Evolutionary conservation across 1,140 invertebrate species (phyloP).

Genomic region (Idris sp.): DNA sequence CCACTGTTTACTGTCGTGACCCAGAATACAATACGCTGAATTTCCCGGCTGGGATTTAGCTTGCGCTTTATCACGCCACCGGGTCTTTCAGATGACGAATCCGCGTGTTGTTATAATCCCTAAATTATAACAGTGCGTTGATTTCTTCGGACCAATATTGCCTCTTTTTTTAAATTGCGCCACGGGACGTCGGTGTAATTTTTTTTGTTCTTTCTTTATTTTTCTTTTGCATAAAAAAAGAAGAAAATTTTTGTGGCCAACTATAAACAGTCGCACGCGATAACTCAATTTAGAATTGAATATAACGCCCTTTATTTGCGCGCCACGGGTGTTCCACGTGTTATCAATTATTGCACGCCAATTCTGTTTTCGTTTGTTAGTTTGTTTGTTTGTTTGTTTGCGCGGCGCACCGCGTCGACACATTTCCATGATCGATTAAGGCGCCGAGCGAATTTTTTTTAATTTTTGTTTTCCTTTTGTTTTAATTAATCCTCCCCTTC

Average conservation of each 20-base stretch:
- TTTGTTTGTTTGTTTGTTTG: too few relatives aligned
- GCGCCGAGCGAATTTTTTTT: too few relatives aligned
- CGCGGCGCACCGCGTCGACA: too few relatives aligned
- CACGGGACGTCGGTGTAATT: slow-evolving; percentile 4
- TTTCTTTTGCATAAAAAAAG: slow-evolving; percentile 7
- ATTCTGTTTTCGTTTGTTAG: too few relatives aligned
- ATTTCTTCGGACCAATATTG: slow-evolving; percentile 12
- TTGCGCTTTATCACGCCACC: too few relatives aligned
- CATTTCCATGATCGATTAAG: neutral
- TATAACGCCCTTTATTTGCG: slow-evolving; percentile 9
- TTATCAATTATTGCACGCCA: slow-evolving; percentile 20
- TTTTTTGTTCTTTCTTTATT: neutral
- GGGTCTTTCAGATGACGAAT: slow-evolving; percentile 7
- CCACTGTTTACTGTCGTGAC: slow-evolving; percentile 15
- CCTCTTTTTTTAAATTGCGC: slow-evolving; percentile 18
- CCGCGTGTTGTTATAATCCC: too few relatives aligned
- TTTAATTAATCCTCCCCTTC: too few relatives aligned
- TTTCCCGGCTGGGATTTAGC: too few relatives aligned
- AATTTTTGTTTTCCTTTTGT: too few relatives aligned
- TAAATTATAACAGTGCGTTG: slow-evolving; percentile 1
- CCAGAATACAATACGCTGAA: neutral
- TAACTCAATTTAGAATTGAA: slow-evolving; percentile 36
- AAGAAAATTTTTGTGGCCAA: slow-evolving; percentile 11
- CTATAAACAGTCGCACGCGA: slow-evolving; percentile 24
- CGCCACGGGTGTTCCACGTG: slow-evolving; percentile 25